A percentile compares a stretch with the other conserved stretches of the same genome.
phyloP scores from a whole-genome alignment of 1,140 invertebrate species.

The Tetragonula clypearis region DNA sequence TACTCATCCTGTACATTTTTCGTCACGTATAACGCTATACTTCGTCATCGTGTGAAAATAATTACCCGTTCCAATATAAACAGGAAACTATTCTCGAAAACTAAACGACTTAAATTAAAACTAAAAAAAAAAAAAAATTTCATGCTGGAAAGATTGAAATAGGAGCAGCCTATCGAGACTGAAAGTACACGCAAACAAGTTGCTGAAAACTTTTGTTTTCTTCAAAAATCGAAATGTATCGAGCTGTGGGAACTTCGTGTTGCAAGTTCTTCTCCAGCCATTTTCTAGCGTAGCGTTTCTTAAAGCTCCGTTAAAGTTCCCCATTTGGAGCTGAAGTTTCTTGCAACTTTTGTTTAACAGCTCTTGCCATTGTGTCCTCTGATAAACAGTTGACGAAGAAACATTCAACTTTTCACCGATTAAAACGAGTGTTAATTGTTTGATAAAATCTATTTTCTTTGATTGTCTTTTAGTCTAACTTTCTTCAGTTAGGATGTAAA shows the following conservation, averaged over 20 bases:
- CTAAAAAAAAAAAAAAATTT: not conserved
- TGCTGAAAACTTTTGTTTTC: not conserved
- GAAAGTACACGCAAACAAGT: not conserved
- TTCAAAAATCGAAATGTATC: not conserved
- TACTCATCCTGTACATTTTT: no score
- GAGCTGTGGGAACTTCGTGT: not conserved
- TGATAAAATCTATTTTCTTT: not conserved
- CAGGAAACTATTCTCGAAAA: no score
- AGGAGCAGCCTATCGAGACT: no score
- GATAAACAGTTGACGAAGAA: not conserved
- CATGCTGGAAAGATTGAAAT: no score
- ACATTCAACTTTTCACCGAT: not conserved
- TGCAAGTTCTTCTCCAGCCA: not conserved
- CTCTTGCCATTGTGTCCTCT: not conserved
- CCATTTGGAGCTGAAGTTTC: not conserved
- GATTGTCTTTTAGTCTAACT: no score
- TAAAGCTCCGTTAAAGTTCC: not conserved
- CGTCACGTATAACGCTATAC: no score
- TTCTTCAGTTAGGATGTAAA: not conserved
- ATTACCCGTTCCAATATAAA: no score
- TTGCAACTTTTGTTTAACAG: not conserved
- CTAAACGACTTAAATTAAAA: no score
- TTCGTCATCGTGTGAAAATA: no score
- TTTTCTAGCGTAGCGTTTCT: not conserved
- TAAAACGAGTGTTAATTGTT: not conserved